Percentiles rank a stretch among this genome's conserved stretches.
phyloP scores from a whole-genome alignment of 1,140 invertebrate genomes.

The Scaptodrosophila lebanonensis region DNA sequence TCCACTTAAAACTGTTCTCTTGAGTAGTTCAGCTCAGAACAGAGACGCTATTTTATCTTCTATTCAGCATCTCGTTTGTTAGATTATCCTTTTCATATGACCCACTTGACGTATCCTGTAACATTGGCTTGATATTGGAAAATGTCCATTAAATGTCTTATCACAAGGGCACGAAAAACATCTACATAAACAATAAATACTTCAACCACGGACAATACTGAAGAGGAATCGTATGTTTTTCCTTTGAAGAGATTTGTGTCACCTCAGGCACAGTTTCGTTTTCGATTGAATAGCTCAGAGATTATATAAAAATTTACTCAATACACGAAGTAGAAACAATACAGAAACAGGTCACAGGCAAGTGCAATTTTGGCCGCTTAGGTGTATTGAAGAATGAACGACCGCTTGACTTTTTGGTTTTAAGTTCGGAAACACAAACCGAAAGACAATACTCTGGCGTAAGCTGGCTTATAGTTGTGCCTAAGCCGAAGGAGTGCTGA shows the following conservation, averaged over 20 bases:
- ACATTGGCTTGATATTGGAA: constrained; percentile 24
- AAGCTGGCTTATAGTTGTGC: constrained; percentile 50
- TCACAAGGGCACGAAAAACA: constrained; percentile 14
- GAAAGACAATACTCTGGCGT: constrained; percentile 22
- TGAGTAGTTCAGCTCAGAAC: no score
- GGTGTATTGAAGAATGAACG: constrained; percentile 32
- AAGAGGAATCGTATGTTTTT: constrained; percentile 27
- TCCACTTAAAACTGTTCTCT: no score
- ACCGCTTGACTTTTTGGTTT: constrained; percentile 71
- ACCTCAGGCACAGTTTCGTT: constrained; percentile 32
- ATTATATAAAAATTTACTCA: constrained; percentile 57
- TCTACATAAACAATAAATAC: background rate
- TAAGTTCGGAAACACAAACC: constrained; percentile 28
- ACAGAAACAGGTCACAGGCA: constrained; percentile 26
- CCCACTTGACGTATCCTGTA: constrained; percentile 49
- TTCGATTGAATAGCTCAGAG: constrained; percentile 11
- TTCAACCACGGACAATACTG: background rate
- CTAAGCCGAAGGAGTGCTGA: no score
- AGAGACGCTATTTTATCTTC: no score
- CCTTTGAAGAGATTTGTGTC: constrained; percentile 59
- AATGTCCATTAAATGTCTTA: constrained; percentile 10
- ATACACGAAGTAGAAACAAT: background rate
- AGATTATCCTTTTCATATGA: background rate
- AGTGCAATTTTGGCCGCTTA: constrained; percentile 49
- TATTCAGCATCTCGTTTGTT: no score